Base-by-base conservation (phyloP, 2,888 invertebrate species). In the Parochlus steinenii region DNA sequence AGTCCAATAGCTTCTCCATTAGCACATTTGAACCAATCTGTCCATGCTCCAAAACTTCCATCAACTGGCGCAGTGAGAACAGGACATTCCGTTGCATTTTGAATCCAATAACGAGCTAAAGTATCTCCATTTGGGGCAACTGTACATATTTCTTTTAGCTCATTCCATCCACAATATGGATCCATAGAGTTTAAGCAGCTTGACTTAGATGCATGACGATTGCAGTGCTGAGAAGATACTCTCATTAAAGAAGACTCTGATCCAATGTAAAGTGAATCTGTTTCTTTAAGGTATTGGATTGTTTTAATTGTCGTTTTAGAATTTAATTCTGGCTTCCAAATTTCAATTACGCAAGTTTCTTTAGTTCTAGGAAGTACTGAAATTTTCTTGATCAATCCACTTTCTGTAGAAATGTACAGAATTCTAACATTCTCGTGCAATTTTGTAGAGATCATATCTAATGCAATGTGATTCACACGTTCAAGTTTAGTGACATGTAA, bases 101-200 rank as follows among this genome's bases (percentile, higher is more conserved):
- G 90, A 27, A 69, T 62, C 74, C 90, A 87, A 48, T 72, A 71
- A 6, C 69, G 64, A 3, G 65, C 67, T 29, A 69, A 53, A 8
- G 70, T 66, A 47, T 74, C 67, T 25, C 65, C 65, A 43, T 65
- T 61, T 1, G 81, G 79, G 0, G 81, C 73, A 0, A 71, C 61
- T 1, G 76, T 72, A 49, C 92, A 92, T 14, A 63, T 60, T 44
- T 81, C 74, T 10, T 70, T 59, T 5, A 72, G 64, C 43, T 78
- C 76, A 56, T 90, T 77, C 92, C 92, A 93, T 0, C 89, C 92
- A 55, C 93, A 93, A 53, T 92, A 89, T 0, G 92, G 92, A 59
- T 93, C 92, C 59, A 78, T 79, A 0, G 89, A 77, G 45, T 76
- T 76, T 26, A 82, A 52, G 53, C 92, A 92, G 6, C 77, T 72